phyloP scores from a whole-genome alignment of 1,140 invertebrate species.

The Eumaeus atala region DNA sequence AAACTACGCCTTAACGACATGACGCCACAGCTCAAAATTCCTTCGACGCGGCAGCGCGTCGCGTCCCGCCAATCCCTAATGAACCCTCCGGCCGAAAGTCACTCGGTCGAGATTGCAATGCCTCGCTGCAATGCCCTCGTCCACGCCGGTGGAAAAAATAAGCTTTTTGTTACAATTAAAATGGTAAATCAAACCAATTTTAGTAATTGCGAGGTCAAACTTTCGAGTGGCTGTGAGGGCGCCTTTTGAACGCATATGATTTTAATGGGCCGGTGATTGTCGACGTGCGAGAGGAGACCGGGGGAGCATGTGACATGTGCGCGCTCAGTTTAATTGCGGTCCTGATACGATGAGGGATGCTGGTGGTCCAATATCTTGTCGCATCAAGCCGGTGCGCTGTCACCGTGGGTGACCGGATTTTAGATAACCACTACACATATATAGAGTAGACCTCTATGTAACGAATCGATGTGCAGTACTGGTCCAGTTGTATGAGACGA shows the following conservation, averaged over 20 bases:
- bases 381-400: background rate
- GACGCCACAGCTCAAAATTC: constrained; percentile 68
- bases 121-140: constrained; percentile 34
- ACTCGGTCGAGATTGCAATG: constrained; percentile 71
- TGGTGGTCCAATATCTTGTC: background rate
- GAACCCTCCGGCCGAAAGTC: constrained; percentile 64
- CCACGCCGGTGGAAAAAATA: constrained; percentile 62
- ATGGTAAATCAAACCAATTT: constrained; percentile 74
- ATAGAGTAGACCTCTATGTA: too few relatives aligned
- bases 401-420: background rate
- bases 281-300: constrained; percentile 24
- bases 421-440: too few relatives aligned
- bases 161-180: constrained; percentile 74
- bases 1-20: constrained; percentile 68
- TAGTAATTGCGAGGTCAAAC: constrained; percentile 73
- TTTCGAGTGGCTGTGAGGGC: constrained; percentile 54
- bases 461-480: too few relatives aligned
- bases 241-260: constrained; percentile 58
- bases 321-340: constrained; percentile 1
- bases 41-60: constrained; percentile 30
- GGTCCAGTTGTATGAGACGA: too few relatives aligned
- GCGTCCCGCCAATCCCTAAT: constrained; percentile 48
- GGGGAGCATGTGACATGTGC: background rate
- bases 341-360: background rate
- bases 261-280: constrained; percentile 50